These are phyloP conservation scores for Chrysemys picta DNA, from an alignment of 2,113 vertebrate species.

Conservation along the genomic window DNA sequence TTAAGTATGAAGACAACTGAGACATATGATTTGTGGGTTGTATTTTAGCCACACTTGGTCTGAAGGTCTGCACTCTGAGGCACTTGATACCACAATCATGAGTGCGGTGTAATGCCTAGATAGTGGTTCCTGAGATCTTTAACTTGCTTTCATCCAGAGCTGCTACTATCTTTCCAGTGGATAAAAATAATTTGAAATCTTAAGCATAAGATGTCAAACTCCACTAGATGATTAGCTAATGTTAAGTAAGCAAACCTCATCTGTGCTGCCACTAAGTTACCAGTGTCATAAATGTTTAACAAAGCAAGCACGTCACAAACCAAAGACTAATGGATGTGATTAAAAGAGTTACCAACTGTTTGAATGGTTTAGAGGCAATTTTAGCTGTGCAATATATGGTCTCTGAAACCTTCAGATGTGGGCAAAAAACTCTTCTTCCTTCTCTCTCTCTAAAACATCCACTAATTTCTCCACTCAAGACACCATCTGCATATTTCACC, in stretches of 20 bases:
- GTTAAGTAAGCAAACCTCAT: not conserved
- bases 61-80: not conserved
- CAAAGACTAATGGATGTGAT: not conserved
- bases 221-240: not conserved
- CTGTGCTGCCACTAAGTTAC: rapidly evolving
- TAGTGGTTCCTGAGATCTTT: not conserved
- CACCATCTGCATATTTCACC: not conserved
- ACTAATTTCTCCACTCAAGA: not conserved
- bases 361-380: not conserved
- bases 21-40: not conserved
- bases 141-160: not conserved
- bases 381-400: not conserved
- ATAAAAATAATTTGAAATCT: not conserved
- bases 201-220: not conserved
- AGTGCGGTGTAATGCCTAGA: not conserved
- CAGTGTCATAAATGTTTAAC: rapidly evolving
- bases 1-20: not conserved
- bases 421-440: not conserved
- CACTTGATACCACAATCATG: not conserved
- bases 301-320: no score
- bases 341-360: not conserved
- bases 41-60: not conserved
- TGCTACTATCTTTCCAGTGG: not conserved
- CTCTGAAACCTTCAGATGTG: not conserved
- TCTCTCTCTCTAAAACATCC: not conserved